A percentile compares a stretch with the other conserved stretches of the same genome.
Conservation (phyloP, 2,113 vertebrate genomes). For the Dissostichus mawsoni region DNA sequence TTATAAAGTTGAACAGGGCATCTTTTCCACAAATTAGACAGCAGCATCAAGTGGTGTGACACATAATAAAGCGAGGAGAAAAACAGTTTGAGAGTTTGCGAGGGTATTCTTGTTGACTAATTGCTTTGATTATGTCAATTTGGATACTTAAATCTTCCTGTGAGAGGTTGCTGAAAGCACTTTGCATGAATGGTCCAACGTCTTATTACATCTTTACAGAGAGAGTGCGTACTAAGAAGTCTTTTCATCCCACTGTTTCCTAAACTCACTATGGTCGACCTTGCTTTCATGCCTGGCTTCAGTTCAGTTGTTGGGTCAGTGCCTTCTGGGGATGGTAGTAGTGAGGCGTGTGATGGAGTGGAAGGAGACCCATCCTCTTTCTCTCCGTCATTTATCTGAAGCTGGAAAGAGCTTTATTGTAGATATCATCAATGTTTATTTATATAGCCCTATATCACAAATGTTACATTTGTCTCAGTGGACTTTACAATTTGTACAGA, state of each 20-base stretch:
- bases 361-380: conserved; percentile 4
- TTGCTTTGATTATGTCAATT: conserved; percentile 50
- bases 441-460: too few relatives aligned
- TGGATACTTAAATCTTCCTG: conserved; percentile 10
- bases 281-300: conserved; percentile 41
- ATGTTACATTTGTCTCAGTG: too few relatives aligned
- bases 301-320: conserved; percentile 36
- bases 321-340: conserved; percentile 24
- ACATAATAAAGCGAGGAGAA: conserved; percentile 24
- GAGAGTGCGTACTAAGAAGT: conserved; percentile 4
- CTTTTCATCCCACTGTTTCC: conserved; percentile 56
- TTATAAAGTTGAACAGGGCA: conserved; percentile 38
- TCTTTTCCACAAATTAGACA: conserved; percentile 27
- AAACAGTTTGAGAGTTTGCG: conserved; percentile 12
- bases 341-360: conserved; percentile 7
- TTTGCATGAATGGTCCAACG: conserved; percentile 28
- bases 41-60: conserved; percentile 32
- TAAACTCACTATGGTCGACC: conserved; percentile 40
- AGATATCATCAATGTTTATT: background rate
- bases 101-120: conserved; percentile 48
- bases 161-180: conserved; percentile 9
- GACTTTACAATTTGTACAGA: too few relatives aligned
- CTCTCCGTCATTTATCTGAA: conserved; percentile 55
- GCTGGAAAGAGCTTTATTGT: conserved; percentile 66
- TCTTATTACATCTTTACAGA: background rate